These are phyloP conservation scores for Diploscapter pachys DNA, from an alignment of 1,140 invertebrate species.

Conservation along the genomic window DNA sequence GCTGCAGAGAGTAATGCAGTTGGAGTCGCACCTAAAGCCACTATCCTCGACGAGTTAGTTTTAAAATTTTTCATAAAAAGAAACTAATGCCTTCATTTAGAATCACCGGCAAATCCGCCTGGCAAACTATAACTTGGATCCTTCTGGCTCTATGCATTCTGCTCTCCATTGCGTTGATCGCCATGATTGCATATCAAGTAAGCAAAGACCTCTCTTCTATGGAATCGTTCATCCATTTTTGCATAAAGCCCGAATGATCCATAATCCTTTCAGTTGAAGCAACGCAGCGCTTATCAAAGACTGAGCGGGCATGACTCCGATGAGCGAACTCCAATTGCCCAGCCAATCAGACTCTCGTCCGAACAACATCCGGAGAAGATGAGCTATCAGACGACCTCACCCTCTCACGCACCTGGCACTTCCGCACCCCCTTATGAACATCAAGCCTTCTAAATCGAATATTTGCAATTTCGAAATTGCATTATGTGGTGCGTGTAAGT, in stretches of 20 bases:
- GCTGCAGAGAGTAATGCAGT: constrained; percentile 7
- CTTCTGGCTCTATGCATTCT: constrained; percentile 36
- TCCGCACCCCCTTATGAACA: too few species aligned
- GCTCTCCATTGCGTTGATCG: constrained; percentile 24
- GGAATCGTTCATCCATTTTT: not conserved
- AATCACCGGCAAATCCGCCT: constrained; percentile 33
- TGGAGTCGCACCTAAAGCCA: constrained; percentile 13
- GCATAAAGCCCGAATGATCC: constrained; percentile 2
- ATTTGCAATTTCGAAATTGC: too few species aligned
- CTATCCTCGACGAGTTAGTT: constrained; percentile 16
- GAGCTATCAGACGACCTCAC: too few species aligned
- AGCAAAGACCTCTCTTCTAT: constrained; percentile 5
- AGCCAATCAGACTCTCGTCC: too few species aligned
- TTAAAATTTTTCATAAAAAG: not conserved
- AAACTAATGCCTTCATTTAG: constrained; percentile 6
- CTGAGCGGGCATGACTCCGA: too few species aligned
- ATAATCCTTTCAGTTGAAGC: constrained; percentile 12
- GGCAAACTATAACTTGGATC: constrained; percentile 35
- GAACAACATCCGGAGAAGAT: too few species aligned
- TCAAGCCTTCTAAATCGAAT: too few species aligned
- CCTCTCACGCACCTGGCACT: too few species aligned
- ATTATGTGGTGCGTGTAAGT: too few species aligned
- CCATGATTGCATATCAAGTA: constrained; percentile 27
- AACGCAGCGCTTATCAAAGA: not conserved
- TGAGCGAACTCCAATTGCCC: too few species aligned